These are phyloP conservation scores for Merops nubicus DNA, from an alignment of 2,113 vertebrate genomes.

Conservation along the genomic window DNA sequence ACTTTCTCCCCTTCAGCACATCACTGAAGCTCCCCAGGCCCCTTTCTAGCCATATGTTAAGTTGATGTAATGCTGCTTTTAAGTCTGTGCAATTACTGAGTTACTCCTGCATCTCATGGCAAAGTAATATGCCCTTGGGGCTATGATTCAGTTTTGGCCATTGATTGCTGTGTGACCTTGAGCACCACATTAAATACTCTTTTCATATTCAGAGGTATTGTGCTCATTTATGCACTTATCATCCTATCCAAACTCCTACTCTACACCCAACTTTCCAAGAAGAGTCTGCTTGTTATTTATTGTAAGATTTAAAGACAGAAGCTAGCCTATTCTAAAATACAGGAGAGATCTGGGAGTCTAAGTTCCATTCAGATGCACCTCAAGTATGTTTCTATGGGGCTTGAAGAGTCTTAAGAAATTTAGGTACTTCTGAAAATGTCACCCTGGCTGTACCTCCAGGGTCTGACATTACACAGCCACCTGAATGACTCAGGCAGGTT, in stretches of 20 bases:
- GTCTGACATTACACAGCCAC: constrained; percentile 3
- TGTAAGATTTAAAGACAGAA: neutral
- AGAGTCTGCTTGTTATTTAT: neutral
- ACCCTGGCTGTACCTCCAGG: neutral
- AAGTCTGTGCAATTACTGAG: neutral
- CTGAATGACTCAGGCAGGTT: neutral
- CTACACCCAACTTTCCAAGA: neutral
- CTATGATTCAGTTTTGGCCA: neutral
- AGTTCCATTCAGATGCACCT: neutral
- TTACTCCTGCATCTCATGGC: neutral
- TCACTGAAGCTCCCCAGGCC: neutral
- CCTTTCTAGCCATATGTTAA: neutral
- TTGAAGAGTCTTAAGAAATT: neutral
- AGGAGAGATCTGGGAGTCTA: neutral
- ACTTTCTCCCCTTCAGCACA: neutral
- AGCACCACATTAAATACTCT: neutral
- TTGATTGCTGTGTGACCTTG: constrained; percentile 13
- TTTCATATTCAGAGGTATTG: neutral
- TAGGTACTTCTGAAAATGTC: constrained; percentile 22
- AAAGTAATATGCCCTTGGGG: neutral
- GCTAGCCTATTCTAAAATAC: neutral
- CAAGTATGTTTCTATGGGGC: neutral
- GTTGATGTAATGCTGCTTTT: neutral
- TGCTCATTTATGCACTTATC: neutral
- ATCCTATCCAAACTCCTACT: neutral